Evolutionary conservation across 2,888 invertebrate genomes (phyloP).

Genomic region (Tupiocoris notatus): DNA sequence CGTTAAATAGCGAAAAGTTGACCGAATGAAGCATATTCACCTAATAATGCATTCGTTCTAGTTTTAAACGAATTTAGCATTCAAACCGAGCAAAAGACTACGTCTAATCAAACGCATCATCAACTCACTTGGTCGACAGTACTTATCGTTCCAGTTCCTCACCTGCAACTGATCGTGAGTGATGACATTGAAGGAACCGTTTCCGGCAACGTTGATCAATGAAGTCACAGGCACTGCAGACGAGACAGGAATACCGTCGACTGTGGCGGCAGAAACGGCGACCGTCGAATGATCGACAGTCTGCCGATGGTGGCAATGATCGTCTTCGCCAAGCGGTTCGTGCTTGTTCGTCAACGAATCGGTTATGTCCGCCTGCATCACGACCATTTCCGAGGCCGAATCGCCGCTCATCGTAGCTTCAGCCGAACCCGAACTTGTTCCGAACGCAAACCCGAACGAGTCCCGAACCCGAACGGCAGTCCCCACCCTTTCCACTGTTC

Average conservation of each 20-base stretch:
- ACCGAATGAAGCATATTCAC: no score
- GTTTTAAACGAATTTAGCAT: no score
- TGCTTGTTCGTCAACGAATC: slow-evolving; percentile 57
- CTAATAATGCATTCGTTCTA: no score
- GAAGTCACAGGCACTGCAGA: slow-evolving; percentile 65
- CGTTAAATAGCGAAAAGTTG: no score
- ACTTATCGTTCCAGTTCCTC: no score
- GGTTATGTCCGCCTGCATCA: slow-evolving; percentile 57
- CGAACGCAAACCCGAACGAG: background rate
- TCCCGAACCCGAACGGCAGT: background rate
- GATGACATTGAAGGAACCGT: slow-evolving; percentile 77
- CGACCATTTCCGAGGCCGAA: slow-evolving; percentile 38
- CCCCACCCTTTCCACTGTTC: background rate
- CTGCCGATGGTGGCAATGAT: slow-evolving; percentile 21
- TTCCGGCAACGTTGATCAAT: slow-evolving; percentile 66
- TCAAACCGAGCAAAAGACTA: no score
- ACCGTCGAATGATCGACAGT: slow-evolving; percentile 1
- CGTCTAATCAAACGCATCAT: no score
- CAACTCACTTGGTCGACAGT: no score
- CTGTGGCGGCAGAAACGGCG: slow-evolving; percentile 51
- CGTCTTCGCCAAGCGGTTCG: slow-evolving; percentile 53
- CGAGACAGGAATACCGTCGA: slow-evolving; percentile 51
- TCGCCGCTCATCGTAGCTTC: slow-evolving; percentile 3
- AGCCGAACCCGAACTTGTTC: no score
- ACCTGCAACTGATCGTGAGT: slow-evolving; percentile 76